Evolutionary conservation across 2,797 vertebrate species (phyloP), one percentile per base, ranked within the genome.

Genomic region (Silurus lanzhouensis): DNA sequence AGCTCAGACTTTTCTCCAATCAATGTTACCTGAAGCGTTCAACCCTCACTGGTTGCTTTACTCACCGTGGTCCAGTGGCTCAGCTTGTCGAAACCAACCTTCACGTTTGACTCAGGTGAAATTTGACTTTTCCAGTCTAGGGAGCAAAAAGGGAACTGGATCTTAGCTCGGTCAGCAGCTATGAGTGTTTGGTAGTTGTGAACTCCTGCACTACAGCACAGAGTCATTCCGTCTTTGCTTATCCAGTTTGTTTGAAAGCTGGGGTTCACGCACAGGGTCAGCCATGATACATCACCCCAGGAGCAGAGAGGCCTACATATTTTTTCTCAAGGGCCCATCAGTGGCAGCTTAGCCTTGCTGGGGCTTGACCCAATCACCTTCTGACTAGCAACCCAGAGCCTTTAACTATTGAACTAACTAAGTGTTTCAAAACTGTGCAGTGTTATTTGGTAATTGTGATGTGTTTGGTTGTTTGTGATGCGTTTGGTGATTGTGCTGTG

Each of bases 41-140:
- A 71, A 12, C n/a, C 27, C 25, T 20, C 20, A 17, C 31, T 20
- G 87, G 27, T 27, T 22, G 7, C 22, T 31, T 20, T 60, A 88
- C 89, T 95, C 90, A 96, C 98, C 90, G 92, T 88, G 89, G 95
- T 95, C 89, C 96, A 91, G 12, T 98, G 97, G 92, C 96, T 98
- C 93, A 99, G 96, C 93, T 99, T 98, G 94, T 98, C 97, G 27
- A 99, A 99, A 91, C 97, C 96, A 85, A 99, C 99, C 93, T 99
- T 99, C 94, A 99, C 95, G 92, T 96, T 98, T 87, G 97, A 97
- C 95, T 97, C 95, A 0, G 97, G 97, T 81, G 98, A 99, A 58
- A 96, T 98, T 92, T 96, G 97, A 92, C 91, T 97, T 92, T 97
- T 99, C 81, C 94, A 89, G 91, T 98, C 98, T 95, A 81, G 70